Evolutionary conservation across 2,113 vertebrate genomes (phyloP), one percentile per base, ranked within the genome.

Genomic region (Rhinichthys klamathensis): DNA sequence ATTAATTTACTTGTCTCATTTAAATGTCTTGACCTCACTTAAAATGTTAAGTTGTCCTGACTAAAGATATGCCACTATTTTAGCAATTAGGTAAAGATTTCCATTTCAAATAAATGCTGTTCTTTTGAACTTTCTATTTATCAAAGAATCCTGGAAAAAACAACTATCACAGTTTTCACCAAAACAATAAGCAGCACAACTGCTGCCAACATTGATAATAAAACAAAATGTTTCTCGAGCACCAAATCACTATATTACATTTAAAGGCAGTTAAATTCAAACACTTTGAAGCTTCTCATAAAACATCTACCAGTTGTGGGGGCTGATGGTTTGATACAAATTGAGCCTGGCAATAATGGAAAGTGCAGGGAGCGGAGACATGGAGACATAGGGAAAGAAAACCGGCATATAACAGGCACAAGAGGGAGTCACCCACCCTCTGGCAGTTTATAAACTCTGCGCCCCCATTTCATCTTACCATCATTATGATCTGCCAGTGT

Each of bases 271-370:
- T 41, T 41, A 41, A 41, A 46, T 72, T 85, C 85, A 87, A 92
- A 90, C 67, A 77, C 60, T 84, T 90, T 82, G 61, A 90, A 90
- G 85, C 86, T 87, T 12, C 11, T 92, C 89, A 88, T 86, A 80
- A 92, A 93, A 93, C 92, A 89, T 89, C 91, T 92, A 84, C 85
- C 87, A 88, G 92, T 90, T 89, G 84, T 61, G 78, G 61, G 82
- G 1, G 77, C 73, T 79, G 74, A 38, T 21, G 73, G 81, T 89
- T 90, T 89, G 74, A 89, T 88, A 85, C 86, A 83, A 86, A 87
- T 80, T 85, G 87, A 86, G 67, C 84, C 79, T 61, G 73, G 89
- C 89, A 88, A 84, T 87, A 76, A 93, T 93, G 91, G 92, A 94
- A 94, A 92, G 81, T 83, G 49, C 74, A 86, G 73, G 49, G 84